Evolutionary conservation across 2,113 vertebrate species (phyloP).

Genomic region (Synchiropus splendidus): DNA sequence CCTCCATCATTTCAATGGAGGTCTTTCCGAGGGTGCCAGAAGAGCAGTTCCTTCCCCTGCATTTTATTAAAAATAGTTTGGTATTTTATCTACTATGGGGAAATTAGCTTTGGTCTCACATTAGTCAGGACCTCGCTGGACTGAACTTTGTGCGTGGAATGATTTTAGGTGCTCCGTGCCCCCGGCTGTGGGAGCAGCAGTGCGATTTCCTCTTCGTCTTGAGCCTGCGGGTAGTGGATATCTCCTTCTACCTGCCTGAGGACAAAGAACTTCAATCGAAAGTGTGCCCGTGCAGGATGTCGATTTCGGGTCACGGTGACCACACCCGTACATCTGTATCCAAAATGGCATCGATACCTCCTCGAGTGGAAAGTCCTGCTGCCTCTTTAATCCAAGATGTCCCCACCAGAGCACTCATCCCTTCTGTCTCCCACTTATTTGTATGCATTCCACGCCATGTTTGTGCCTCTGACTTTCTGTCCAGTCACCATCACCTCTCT

Average conservation of each 20-base stretch:
- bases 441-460: background rate
- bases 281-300: conserved; percentile 41
- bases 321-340: conserved; percentile 41
- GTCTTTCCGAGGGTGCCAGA: too few species aligned
- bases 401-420: background rate
- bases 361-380: conserved; percentile 43
- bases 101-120: too few species aligned
- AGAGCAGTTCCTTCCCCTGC: conserved; percentile 13
- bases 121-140: too few species aligned
- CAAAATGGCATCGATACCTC: conserved; percentile 45
- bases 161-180: too few species aligned
- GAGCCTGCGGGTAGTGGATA: conserved; percentile 11
- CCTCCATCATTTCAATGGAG: too few species aligned
- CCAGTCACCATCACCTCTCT: conserved; percentile 8
- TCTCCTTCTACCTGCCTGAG: conserved; percentile 20
- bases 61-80: background rate
- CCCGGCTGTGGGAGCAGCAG: conserved; percentile 6
- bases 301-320: conserved; percentile 36
- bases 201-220: conserved; percentile 34
- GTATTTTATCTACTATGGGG: too few species aligned
- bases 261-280: conserved; percentile 28
- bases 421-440: conserved; percentile 1
- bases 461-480: conserved; percentile 7
- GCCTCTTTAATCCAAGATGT: conserved; percentile 26
- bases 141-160: too few species aligned